phyloP scores from a whole-genome alignment of 2,797 vertebrate species.

The Rhodeus uyekii region DNA sequence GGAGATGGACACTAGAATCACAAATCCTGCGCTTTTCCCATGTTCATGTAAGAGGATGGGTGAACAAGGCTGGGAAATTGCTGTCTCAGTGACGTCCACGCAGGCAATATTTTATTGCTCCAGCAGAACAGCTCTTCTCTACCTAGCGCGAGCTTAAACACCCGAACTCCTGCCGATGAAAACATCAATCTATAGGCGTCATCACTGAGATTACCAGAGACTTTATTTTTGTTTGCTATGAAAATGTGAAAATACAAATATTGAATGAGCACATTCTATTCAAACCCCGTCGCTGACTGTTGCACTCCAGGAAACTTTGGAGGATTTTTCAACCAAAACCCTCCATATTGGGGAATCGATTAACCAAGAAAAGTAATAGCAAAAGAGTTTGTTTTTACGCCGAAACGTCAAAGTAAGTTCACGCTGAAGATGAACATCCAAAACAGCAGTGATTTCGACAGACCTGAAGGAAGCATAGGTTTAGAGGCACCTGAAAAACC shows the following conservation, averaged over 20 bases:
- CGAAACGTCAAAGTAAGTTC: not conserved
- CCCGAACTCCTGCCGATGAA: conserved; percentile 1
- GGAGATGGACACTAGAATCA: not conserved
- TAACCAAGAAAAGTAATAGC: not conserved
- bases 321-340: not conserved
- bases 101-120: conserved; percentile 33
- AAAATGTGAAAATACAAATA: not conserved
- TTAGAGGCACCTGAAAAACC: conserved; percentile 68
- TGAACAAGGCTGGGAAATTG: conserved; percentile 26
- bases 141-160: conserved; percentile 20
- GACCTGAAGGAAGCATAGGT: conserved; percentile 12
- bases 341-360: not conserved
- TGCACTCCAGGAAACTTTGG: conserved; percentile 17
- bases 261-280: not conserved
- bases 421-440: conserved; percentile 23
- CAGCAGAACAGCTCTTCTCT: conserved; percentile 2
- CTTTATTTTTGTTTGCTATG: not conserved
- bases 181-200: not conserved
- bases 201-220: not conserved
- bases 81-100: conserved; percentile 36
- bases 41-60: conserved; percentile 11
- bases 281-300: not conserved
- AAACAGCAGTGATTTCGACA: conserved; percentile 37
- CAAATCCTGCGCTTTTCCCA: not conserved
- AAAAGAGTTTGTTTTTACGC: not conserved